These are phyloP conservation scores for Antechinus stuartii DNA, from an alignment of 2,113 vertebrate species.

Conservation along the genomic window DNA sequence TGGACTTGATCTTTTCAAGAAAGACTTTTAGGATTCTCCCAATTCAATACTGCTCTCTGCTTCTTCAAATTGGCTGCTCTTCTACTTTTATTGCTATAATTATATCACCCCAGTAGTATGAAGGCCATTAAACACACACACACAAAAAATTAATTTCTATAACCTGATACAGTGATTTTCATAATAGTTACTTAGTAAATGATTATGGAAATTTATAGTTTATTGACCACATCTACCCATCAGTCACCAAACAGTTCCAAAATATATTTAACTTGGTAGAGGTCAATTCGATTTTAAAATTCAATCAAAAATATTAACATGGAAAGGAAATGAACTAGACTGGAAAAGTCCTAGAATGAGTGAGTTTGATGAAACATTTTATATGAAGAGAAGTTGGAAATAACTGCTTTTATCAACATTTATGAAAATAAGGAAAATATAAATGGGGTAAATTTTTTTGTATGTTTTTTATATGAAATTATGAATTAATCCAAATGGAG, in stretches of 20 bases:
- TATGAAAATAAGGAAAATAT: too few species aligned
- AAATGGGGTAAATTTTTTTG: too few species aligned
- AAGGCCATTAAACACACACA: background rate
- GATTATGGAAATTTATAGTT: background rate
- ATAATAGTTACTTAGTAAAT: background rate
- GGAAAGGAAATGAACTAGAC: too few species aligned
- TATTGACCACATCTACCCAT: background rate
- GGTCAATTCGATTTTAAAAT: background rate
- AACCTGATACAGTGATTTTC: background rate
- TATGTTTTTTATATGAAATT: too few species aligned
- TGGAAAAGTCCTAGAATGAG: too few species aligned
- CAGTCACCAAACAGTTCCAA: background rate
- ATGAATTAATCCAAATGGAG: too few species aligned
- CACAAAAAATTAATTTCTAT: background rate
- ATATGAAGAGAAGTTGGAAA: too few species aligned
- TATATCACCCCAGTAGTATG: background rate
- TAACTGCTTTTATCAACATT: too few species aligned
- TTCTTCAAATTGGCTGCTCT: background rate
- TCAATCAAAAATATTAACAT: background rate
- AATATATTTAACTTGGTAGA: background rate
- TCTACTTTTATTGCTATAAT: background rate
- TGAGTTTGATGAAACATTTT: too few species aligned
- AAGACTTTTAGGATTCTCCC: background rate
- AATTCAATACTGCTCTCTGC: background rate
- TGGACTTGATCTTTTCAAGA: background rate